phyloP scores from a whole-genome alignment of 1,140 invertebrate species.

The Tetramorium alpestre region DNA sequence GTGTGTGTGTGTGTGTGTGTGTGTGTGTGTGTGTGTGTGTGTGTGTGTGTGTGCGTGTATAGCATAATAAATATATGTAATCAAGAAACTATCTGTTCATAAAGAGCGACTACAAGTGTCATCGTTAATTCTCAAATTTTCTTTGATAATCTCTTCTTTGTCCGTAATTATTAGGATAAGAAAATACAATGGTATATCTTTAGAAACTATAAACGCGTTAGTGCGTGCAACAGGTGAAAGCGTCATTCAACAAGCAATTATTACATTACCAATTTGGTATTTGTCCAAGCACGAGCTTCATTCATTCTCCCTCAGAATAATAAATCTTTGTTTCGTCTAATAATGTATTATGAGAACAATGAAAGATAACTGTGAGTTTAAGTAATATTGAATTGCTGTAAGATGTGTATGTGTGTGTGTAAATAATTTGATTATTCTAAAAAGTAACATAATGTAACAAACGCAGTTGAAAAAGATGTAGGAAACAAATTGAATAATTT shows the following conservation, averaged over 20 bases:
- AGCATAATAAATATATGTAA: too few relatives aligned
- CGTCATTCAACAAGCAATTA: conserved; percentile 58
- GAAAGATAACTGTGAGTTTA: not conserved
- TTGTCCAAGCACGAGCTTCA: conserved; percentile 4
- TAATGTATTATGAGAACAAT: not conserved
- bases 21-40: not conserved
- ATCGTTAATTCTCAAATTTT: not conserved
- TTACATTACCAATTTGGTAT: conserved; percentile 52
- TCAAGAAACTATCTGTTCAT: not conserved
- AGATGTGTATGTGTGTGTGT: not conserved
- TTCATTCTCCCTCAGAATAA: conserved; percentile 22
- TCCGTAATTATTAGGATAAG: not conserved
- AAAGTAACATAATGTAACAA: not conserved
- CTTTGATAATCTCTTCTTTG: not conserved
- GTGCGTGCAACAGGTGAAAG: conserved; percentile 68
- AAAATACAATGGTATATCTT: conserved; percentile 22
- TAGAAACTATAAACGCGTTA: conserved; percentile 47
- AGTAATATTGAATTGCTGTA: not conserved
- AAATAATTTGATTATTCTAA: not conserved
- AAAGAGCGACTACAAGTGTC: not conserved
- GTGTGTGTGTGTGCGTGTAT: not conserved
- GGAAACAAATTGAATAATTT: not conserved
- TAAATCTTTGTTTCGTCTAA: not conserved
- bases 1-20: too few relatives aligned
- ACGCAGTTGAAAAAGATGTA: not conserved